phyloP scores from a whole-genome alignment of 2,888 invertebrate genomes.

The Bursaphelenchus okinawaensis region DNA sequence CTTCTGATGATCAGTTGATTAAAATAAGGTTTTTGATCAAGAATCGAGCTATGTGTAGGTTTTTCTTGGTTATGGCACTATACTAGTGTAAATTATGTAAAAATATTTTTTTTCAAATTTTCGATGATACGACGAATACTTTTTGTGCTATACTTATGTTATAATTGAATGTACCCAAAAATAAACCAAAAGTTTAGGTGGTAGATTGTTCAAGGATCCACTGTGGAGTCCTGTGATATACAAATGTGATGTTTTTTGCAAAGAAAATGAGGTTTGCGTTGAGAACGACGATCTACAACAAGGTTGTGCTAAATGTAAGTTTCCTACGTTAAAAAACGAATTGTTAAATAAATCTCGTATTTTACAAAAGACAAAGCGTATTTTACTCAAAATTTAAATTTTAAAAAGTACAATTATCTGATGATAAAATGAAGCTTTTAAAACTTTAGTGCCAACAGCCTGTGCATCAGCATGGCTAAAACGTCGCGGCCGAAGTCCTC shows the following conservation, averaged over 20 bases:
- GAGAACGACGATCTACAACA: constrained; percentile 52
- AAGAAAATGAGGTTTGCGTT: constrained; percentile 45
- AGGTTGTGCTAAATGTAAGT: constrained; percentile 43
- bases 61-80: neutral
- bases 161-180: no score
- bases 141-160: no score
- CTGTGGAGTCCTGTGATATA: constrained; percentile 55
- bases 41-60: neutral
- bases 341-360: no score
- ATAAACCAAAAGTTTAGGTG: constrained; percentile 6
- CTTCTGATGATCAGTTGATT: neutral
- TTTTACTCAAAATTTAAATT: no score
- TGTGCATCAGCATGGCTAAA: neutral
- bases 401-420: neutral
- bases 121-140: no score
- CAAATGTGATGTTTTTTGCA: constrained; percentile 43
- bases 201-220: neutral
- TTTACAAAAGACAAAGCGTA: no score
- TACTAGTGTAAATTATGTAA: no score
- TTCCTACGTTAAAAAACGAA: no score
- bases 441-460: neutral
- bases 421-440: neutral
- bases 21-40: neutral
- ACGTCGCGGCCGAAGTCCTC: neutral
- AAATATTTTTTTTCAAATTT: no score